Evolutionary conservation across 2,113 vertebrate species (phyloP).

Genomic region (Naja naja): DNA sequence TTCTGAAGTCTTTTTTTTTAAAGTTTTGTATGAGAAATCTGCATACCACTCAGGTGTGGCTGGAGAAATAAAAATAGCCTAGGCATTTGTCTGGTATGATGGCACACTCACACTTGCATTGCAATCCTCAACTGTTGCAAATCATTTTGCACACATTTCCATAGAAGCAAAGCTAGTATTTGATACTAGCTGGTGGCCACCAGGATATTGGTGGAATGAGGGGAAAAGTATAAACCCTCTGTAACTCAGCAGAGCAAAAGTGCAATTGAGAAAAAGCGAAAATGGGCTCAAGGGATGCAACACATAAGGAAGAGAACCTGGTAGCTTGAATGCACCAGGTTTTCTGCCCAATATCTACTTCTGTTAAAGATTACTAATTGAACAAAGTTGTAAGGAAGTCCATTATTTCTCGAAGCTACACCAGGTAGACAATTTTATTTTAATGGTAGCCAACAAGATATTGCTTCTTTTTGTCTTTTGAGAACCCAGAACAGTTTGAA

Average conservation of each 20-base stretch:
- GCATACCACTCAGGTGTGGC: background rate
- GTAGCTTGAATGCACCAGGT: background rate
- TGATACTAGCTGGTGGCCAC: background rate
- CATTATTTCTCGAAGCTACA: background rate
- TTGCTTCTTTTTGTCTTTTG: background rate
- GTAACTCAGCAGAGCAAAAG: background rate
- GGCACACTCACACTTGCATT: background rate
- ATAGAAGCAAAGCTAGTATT: background rate
- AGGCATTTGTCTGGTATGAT: background rate
- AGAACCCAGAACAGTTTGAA: background rate
- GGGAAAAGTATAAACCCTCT: background rate
- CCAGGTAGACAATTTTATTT: background rate
- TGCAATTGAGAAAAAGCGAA: background rate
- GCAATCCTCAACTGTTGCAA: background rate
- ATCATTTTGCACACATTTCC: too few species aligned
- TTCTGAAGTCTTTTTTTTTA: background rate
- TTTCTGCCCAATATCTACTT: background rate
- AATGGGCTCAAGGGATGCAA: background rate
- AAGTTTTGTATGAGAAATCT: background rate
- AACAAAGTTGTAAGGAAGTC: background rate
- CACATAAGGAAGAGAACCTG: background rate
- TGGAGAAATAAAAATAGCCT: fast-evolving
- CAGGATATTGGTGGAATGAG: background rate
- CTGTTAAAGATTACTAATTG: background rate
- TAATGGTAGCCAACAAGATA: background rate